These are phyloP conservation scores for Tachystola acroxantha DNA, from an alignment of 2,888 invertebrate species.

Conservation along the genomic window DNA sequence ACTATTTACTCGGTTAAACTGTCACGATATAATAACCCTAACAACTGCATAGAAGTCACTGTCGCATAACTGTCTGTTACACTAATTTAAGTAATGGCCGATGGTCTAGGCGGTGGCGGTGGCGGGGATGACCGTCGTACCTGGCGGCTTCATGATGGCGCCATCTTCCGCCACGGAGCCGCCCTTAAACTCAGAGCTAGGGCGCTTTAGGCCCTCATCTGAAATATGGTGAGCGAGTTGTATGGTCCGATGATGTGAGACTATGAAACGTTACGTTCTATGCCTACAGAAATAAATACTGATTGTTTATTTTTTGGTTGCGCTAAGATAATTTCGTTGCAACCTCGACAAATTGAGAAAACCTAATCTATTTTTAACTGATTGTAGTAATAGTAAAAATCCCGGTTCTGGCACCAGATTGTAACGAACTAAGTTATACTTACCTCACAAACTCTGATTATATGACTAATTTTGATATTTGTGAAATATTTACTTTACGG, in stretches of 20 bases:
- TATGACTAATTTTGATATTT: no score
- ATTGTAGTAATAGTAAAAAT: no score
- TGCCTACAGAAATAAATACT: conserved; percentile 42
- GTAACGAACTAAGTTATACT: no score
- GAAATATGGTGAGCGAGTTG: conserved; percentile 70
- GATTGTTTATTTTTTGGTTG: no score
- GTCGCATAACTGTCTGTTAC: conserved; percentile 64
- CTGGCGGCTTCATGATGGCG: conserved; percentile 62
- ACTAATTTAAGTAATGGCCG: conserved; percentile 63
- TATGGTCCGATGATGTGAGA: conserved; percentile 64
- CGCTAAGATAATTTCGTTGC: no score
- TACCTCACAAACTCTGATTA: not conserved
- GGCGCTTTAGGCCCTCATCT: conserved; percentile 90
- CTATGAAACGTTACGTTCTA: conserved; percentile 51
- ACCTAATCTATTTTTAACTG: no score
- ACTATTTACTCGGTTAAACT: no score
- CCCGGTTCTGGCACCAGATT: no score
- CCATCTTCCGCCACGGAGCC: conserved; percentile 69
- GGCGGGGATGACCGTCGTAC: conserved; percentile 47
- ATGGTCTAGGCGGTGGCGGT: conserved; percentile 57
- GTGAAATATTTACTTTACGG: no score
- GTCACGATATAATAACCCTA: no score
- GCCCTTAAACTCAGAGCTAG: conserved; percentile 92
- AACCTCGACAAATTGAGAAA: no score
- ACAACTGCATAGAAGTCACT: conserved; percentile 65